Conservation (phyloP, 2,888 invertebrate species). For the Limnephilus auricula region DNA sequence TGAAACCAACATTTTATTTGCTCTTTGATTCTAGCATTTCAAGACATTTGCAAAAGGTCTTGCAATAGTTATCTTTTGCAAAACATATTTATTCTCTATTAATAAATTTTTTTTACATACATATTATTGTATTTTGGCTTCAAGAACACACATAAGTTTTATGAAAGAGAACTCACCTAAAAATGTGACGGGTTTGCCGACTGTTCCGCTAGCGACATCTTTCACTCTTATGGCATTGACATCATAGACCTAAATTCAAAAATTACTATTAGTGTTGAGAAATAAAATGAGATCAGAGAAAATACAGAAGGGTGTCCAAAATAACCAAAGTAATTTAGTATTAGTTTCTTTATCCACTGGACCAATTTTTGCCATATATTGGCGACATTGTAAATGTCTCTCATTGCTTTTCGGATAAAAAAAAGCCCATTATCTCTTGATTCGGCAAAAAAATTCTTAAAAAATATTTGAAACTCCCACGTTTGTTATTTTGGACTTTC, state of each 20-base stretch:
- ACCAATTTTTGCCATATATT: too few relatives aligned
- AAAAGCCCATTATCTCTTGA: too few relatives aligned
- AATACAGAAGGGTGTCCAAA: not conserved
- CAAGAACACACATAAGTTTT: not conserved
- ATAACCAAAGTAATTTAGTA: too few relatives aligned
- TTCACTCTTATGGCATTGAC: conserved; percentile 96
- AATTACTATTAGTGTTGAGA: not conserved
- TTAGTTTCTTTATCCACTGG: too few relatives aligned
- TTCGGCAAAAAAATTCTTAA: too few relatives aligned
- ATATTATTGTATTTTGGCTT: not conserved
- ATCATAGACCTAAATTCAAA: conserved; percentile 85
- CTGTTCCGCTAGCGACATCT: conserved; percentile 91
- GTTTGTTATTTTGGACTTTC: too few relatives aligned
- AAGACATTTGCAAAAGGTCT: not conserved
- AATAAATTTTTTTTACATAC: not conserved
- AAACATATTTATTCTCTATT: not conserved
- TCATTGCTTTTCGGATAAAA: too few relatives aligned
- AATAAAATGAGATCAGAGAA: not conserved
- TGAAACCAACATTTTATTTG: not conserved
- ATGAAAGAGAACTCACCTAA: conserved; percentile 79
- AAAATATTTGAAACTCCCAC: too few relatives aligned
- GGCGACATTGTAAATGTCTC: too few relatives aligned
- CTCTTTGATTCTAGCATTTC: not conserved
- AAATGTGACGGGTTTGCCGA: conserved; percentile 94
- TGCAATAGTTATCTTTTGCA: not conserved